phyloP scores from a whole-genome alignment of 2,888 invertebrate species.

The Heliconius ismenius region DNA sequence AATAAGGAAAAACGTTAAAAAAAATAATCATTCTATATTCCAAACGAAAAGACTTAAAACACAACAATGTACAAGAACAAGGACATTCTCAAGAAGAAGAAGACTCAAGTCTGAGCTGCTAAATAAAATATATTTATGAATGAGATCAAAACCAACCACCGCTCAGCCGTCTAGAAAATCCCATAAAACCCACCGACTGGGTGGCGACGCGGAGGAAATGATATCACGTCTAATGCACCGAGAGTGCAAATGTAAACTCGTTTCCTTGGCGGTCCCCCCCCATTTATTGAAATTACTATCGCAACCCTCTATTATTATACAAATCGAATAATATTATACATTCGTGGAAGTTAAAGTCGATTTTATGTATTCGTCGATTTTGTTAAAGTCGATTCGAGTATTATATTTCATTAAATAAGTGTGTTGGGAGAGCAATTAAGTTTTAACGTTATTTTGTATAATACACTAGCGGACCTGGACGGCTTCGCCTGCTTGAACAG shows the following conservation, averaged over 20 bases:
- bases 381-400: background rate
- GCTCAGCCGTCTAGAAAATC: slow-evolving; percentile 28
- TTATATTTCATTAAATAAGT: background rate
- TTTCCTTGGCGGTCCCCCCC: slow-evolving; percentile 40
- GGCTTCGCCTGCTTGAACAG: no score
- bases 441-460: background rate
- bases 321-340: slow-evolving; percentile 16
- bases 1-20: background rate
- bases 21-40: background rate
- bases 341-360: background rate
- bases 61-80: background rate
- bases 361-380: background rate
- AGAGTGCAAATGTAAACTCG: slow-evolving; percentile 51
- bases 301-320: slow-evolving; percentile 5
- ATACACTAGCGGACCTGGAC: no score
- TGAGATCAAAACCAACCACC: slow-evolving; percentile 23
- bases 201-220: slow-evolving; percentile 53
- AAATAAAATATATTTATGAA: slow-evolving; percentile 16
- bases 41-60: background rate
- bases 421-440: background rate
- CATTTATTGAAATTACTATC: slow-evolving; percentile 28
- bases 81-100: background rate
- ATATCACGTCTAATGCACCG: slow-evolving; percentile 54
- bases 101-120: background rate
- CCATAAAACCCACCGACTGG: slow-evolving; percentile 47